Conservation (phyloP, 1,140 invertebrate species). For the Geopemphigus sp. region DNA sequence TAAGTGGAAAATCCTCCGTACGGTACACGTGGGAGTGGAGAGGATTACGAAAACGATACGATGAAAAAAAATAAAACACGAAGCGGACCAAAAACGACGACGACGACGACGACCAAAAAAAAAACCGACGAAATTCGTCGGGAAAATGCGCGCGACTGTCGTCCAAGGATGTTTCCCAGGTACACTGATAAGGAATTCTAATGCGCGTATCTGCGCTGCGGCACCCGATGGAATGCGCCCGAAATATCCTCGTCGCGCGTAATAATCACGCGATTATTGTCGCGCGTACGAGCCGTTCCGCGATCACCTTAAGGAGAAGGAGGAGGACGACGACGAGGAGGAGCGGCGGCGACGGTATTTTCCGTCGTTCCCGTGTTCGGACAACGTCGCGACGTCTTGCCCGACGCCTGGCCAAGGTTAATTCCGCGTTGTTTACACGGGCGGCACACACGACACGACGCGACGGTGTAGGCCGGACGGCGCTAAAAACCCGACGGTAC, state of each 20-base stretch:
- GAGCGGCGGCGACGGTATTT: no score
- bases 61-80: no score
- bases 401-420: conserved; percentile 45
- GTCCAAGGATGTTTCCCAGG: conserved; percentile 40
- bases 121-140: not conserved
- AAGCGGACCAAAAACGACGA: no score
- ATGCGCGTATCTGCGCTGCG: conserved; percentile 33
- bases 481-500: not conserved
- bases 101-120: not conserved
- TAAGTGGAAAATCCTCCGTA: not conserved
- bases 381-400: no score
- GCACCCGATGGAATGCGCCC: conserved; percentile 24
- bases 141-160: conserved; percentile 35
- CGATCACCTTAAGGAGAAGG: no score
- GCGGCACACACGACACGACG: not conserved
- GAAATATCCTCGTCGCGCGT: not conserved
- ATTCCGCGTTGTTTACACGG: conserved; percentile 39
- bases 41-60: no score
- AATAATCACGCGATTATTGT: no score
- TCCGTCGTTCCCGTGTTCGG: not conserved
- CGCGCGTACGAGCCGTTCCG: no score
- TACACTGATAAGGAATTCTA: conserved; percentile 42
- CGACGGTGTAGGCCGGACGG: not conserved
- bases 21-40: no score
- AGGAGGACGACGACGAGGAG: no score